Conservation (phyloP, 2,888 invertebrate species). For the Ligdia adustata region DNA sequence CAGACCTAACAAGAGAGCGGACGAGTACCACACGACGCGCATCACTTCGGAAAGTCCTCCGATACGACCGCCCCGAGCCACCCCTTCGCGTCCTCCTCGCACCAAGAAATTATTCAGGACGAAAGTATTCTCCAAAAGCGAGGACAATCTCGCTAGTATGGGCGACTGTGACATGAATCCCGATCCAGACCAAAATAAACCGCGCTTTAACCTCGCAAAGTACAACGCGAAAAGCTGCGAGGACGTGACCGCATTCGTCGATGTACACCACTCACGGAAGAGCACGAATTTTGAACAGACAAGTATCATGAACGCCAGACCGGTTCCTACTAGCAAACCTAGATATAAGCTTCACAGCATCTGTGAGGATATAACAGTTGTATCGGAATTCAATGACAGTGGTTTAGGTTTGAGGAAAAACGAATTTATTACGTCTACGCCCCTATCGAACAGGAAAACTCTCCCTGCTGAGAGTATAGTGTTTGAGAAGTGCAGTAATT, state of each 20-base stretch:
- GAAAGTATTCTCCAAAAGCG: slow-evolving; percentile 68
- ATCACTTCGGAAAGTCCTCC: slow-evolving; percentile 55
- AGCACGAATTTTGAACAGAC: slow-evolving; percentile 72
- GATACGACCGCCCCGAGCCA: slow-evolving; percentile 61
- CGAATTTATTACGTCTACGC: slow-evolving; percentile 69
- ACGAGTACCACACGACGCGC: slow-evolving; percentile 56
- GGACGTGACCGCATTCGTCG: slow-evolving; percentile 70
- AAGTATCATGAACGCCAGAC: slow-evolving; percentile 71
- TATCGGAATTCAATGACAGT: slow-evolving; percentile 61
- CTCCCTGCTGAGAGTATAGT: slow-evolving; percentile 62
- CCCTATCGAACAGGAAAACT: slow-evolving; percentile 66
- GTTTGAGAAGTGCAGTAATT: slow-evolving; percentile 67
- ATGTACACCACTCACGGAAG: slow-evolving; percentile 62
- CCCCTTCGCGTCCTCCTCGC: slow-evolving; percentile 68
- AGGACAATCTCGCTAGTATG: slow-evolving; percentile 69
- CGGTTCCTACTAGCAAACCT: slow-evolving; percentile 43
- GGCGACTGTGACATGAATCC: slow-evolving; percentile 62
- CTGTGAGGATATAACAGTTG: slow-evolving; percentile 56
- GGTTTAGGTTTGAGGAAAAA: slow-evolving; percentile 59
- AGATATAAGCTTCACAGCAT: slow-evolving; percentile 64
- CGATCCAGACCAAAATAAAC: slow-evolving; percentile 50
- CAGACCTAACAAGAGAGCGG: slow-evolving; percentile 68
- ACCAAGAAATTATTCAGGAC: slow-evolving; percentile 52
- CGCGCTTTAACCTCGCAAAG: slow-evolving; percentile 58
- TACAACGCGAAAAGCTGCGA: slow-evolving; percentile 75